Conservation (phyloP, 1,140 invertebrate species). For the Frieseomelitta varia region DNA sequence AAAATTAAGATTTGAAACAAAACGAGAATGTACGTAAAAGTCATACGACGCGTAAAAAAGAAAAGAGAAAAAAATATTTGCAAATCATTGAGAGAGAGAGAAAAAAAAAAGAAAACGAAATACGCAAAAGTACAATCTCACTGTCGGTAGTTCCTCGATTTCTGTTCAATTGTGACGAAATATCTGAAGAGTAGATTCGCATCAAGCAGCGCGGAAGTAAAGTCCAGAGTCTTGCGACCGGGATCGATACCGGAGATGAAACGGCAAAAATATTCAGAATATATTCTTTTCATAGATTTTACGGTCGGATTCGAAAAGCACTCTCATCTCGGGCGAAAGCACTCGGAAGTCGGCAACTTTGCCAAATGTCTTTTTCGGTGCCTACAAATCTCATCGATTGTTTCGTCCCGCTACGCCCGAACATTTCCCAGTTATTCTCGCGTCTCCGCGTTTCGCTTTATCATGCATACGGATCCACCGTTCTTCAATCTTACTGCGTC, state of each 20-base stretch:
- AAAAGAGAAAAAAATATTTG: no score
- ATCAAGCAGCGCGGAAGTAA: background rate
- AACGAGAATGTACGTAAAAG: no score
- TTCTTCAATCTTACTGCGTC: background rate
- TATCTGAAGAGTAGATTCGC: background rate
- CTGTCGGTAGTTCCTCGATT: background rate
- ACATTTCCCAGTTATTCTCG: background rate
- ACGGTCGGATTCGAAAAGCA: slow-evolving; percentile 32
- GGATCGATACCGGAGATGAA: slow-evolving; percentile 16
- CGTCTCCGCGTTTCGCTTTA: background rate
- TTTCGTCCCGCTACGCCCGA: background rate
- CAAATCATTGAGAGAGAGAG: no score
- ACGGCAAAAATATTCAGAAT: slow-evolving; percentile 46
- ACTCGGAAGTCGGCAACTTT: slow-evolving; percentile 34
- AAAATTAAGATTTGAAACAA: no score
- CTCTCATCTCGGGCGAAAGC: slow-evolving; percentile 33
- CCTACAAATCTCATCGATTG: slow-evolving; percentile 48
- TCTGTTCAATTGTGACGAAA: background rate
- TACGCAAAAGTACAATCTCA: no score
- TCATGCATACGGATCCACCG: no score
- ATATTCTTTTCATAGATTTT: slow-evolving; percentile 46
- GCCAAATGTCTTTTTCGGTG: slow-evolving; percentile 46
- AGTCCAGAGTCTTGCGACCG: slow-evolving; percentile 7
- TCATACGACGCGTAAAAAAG: no score
- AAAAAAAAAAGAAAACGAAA: no score